Evolutionary conservation across 2,113 vertebrate species (phyloP).

Genomic region (Charadrius vociferus): DNA sequence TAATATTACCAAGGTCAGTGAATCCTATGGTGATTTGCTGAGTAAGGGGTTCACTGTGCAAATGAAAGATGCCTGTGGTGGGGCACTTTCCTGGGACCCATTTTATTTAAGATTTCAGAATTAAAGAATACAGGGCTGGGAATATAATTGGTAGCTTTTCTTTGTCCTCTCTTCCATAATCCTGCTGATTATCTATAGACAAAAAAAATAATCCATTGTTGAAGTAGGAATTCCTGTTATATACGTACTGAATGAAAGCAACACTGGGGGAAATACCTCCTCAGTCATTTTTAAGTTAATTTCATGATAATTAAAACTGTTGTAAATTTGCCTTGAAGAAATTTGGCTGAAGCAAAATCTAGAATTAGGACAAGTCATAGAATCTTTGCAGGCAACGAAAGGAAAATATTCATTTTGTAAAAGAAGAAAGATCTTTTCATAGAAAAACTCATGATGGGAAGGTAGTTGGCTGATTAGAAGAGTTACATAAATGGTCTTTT

Average conservation of each 20-base stretch:
- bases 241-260: neutral
- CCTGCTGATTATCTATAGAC: neutral
- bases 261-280: neutral
- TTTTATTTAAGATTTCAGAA: constrained; percentile 28
- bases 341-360: neutral
- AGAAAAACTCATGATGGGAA: neutral
- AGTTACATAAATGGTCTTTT: neutral
- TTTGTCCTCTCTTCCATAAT: neutral
- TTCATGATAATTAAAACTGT: neutral
- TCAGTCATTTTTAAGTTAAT: neutral
- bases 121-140: neutral
- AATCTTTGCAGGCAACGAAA: neutral
- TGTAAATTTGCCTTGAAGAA: neutral
- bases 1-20: constrained; percentile 67
- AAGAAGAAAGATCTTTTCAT: neutral
- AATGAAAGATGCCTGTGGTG: constrained; percentile 54
- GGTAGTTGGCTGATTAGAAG: neutral
- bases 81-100: constrained; percentile 12
- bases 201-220: neutral
- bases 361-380: neutral
- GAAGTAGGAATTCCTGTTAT: neutral
- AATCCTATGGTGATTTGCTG: constrained; percentile 51
- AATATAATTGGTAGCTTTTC: neutral
- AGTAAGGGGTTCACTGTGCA: constrained; percentile 57
- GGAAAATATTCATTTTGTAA: neutral